Conservation (phyloP, 2,113 vertebrate genomes). For the Daboia siamensis region DNA sequence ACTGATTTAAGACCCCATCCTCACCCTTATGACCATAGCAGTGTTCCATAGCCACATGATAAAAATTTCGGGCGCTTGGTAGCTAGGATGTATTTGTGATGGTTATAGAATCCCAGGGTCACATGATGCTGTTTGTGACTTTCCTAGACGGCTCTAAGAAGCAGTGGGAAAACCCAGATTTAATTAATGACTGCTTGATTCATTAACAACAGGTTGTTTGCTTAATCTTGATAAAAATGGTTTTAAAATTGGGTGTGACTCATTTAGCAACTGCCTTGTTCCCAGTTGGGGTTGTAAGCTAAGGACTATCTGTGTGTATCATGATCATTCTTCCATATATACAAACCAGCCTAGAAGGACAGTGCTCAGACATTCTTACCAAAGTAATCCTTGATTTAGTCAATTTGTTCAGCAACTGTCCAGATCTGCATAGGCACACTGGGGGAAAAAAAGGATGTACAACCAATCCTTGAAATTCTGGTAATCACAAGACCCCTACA, state of each 20-base stretch:
- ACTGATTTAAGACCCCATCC: background rate
- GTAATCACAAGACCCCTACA: background rate
- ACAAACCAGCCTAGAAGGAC: background rate
- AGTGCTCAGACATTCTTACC: no score
- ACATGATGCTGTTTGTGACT: background rate
- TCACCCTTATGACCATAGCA: background rate
- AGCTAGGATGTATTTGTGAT: background rate
- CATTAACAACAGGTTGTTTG: background rate
- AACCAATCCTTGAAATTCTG: background rate
- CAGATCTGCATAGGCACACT: background rate
- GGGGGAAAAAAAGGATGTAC: background rate
- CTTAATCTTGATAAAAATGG: background rate
- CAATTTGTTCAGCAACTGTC: background rate
- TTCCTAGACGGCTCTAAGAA: background rate
- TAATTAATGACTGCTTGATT: background rate
- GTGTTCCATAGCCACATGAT: background rate
- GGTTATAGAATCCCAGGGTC: background rate
- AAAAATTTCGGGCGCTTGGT: no score
- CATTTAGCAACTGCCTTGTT: background rate
- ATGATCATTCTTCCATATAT: background rate
- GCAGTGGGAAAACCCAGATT: background rate
- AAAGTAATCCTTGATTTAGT: background rate
- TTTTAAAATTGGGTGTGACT: background rate
- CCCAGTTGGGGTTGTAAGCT: background rate
- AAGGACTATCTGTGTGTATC: background rate